Evolutionary conservation across 2,797 vertebrate genomes (phyloP).

Genomic region (Gila robusta): DNA sequence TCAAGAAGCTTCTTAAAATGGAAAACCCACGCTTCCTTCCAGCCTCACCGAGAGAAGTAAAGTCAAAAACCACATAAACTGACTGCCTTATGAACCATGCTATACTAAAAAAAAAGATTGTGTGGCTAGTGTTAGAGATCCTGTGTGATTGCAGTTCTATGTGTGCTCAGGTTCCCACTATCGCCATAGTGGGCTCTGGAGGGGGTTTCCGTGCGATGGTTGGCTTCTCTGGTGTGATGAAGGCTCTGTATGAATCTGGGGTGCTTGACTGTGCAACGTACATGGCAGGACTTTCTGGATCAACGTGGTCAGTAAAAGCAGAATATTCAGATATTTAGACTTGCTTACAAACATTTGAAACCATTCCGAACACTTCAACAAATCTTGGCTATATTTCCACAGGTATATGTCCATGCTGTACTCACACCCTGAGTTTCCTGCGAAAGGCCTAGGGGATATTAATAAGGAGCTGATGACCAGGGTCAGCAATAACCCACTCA

Average conservation of each 20-base stretch:
- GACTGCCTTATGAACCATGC: background rate
- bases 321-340: background rate
- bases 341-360: background rate
- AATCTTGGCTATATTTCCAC: slow-evolving; percentile 22
- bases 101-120: background rate
- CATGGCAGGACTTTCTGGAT: slow-evolving; percentile 94
- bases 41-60: slow-evolving; percentile 83
- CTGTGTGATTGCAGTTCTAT: slow-evolving; percentile 7
- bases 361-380: background rate
- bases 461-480: slow-evolving; percentile 91
- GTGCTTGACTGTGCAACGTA: slow-evolving; percentile 95
- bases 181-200: slow-evolving; percentile 93
- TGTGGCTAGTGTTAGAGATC: background rate
- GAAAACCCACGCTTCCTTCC: slow-evolving; percentile 83
- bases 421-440: slow-evolving; percentile 93
- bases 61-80: background rate
- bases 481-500: slow-evolving; percentile 92
- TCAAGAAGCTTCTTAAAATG: slow-evolving; percentile 89
- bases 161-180: slow-evolving; percentile 88
- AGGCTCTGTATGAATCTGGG: slow-evolving; percentile 94
- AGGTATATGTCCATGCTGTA: slow-evolving; percentile 98
- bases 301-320: slow-evolving; percentile 87
- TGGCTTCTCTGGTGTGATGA: slow-evolving; percentile 96
- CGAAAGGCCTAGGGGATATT: slow-evolving; percentile 91
- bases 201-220: slow-evolving; percentile 98